Evolutionary conservation across 1,140 invertebrate species (phyloP), one percentile per base, ranked within the genome.

Genomic region (Chrysomallon squamiferum): DNA sequence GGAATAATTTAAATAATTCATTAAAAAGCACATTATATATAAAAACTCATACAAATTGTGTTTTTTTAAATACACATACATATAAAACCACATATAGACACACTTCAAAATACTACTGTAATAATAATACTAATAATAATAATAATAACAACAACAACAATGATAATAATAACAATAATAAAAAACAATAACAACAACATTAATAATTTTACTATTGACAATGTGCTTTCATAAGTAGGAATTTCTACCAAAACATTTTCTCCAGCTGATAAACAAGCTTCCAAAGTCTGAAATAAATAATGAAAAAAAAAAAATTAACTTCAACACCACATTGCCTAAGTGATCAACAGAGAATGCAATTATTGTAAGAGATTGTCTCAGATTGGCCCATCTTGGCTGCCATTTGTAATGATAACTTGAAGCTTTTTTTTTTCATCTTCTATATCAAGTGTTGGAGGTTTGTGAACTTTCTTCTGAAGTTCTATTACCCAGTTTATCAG

Each of bases 341-440:
- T n/a, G n/a, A n/a, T n/a, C n/a, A n/a, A n/a, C n/a, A n/a, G n/a
- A n/a, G n/a, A n/a, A n/a, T n/a, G n/a, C n/a, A n/a, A n/a, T n/a
- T n/a, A n/a, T n/a, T n/a, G n/a, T n/a, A n/a, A n/a, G n/a, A n/a
- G n/a, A n/a, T n/a, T n/a, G n/a, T n/a, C n/a, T n/a, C n/a, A 91
- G 65, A 93, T 88, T 15, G n/a, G n/a, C n/a, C 91, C 92, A 85
- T 93, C 92, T 82, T 93, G 92, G 57, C 90, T 89, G 13, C 92
- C 93, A 66, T 89, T 88, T 1, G 91, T 92, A 13, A 93, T 86
- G 32, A 92, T 80, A 6, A 92, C 76, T 11, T 78, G 69, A 47
- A 72, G 72, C 27, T 69, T 56, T 22, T 70, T 59, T 20, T 62
- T 27, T 7, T 71, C 63, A 59, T 91, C 90, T 0, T 86, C 86